phyloP scores from a whole-genome alignment of 2,888 invertebrate genomes.

The Pediacus dermestoides region DNA sequence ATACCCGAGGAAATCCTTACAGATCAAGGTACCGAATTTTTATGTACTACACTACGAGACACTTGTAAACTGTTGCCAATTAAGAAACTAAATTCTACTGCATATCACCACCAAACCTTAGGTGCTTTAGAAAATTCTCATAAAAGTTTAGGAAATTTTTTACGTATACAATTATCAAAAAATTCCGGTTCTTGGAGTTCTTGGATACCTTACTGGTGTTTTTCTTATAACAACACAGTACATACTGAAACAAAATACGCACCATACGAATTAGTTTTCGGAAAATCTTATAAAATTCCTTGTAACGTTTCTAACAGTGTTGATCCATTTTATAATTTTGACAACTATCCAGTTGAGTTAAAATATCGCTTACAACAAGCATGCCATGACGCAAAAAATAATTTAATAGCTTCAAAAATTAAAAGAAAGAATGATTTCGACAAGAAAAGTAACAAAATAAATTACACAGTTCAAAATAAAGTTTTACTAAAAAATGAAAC shows the following conservation, averaged over 20 bases:
- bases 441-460: conserved; percentile 1
- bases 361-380: conserved; percentile 10
- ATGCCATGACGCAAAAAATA: conserved; percentile 13
- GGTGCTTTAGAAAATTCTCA: conserved; percentile 20
- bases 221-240: conserved; percentile 21
- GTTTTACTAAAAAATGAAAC: not conserved
- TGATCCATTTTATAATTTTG: conserved; percentile 10
- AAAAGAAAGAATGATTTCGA: conserved; percentile 9
- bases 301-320: conserved; percentile 1
- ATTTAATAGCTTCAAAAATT: conserved; percentile 13
- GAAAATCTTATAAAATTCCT: conserved; percentile 8
- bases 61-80: conserved; percentile 19
- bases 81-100: conserved; percentile 18
- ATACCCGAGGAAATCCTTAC: conserved; percentile 19
- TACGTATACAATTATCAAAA: no score
- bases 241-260: conserved; percentile 21
- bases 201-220: conserved; percentile 22
- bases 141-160: conserved; percentile 12
- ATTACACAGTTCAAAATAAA: conserved; percentile 1
- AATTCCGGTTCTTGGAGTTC: no score
- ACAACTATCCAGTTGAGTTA: conserved; percentile 7
- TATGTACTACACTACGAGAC: conserved; percentile 16
- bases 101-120: conserved; percentile 19
- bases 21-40: conserved; percentile 22
- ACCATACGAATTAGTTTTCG: conserved; percentile 21